Conservation (phyloP, 2,888 invertebrate species). For the Drosophila parthenogenetica region DNA sequence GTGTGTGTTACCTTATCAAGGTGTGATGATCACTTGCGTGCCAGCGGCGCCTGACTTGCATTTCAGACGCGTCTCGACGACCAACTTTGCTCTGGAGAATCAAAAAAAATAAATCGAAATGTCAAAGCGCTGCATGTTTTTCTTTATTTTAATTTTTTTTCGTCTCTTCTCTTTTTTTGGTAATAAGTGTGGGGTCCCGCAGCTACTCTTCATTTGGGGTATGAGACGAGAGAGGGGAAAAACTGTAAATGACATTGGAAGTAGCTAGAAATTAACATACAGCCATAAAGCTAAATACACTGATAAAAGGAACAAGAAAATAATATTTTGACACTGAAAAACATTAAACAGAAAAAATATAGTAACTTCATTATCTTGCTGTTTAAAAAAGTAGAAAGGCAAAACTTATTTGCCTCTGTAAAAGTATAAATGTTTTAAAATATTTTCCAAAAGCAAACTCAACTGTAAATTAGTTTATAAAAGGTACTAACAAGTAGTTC, state of each 20-base stretch:
- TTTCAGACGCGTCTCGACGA: conserved; percentile 63
- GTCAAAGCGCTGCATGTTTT: conserved; percentile 73
- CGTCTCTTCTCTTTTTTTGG: conserved; percentile 37
- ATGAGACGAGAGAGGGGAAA: neutral
- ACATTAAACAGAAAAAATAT: no score
- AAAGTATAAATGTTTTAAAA: no score
- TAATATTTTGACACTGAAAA: no score
- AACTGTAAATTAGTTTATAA: no score
- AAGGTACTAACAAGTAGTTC: no score
- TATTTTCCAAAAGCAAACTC: no score
- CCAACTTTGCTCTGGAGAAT: conserved; percentile 55
- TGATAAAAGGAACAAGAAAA: neutral
- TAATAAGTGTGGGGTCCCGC: conserved; percentile 57
- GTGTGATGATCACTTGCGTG: conserved; percentile 81
- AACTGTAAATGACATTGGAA: conserved; percentile 74
- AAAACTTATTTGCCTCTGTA: no score
- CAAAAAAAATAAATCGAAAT: conserved; percentile 82
- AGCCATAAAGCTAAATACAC: conserved; percentile 7
- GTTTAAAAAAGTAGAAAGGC: no score
- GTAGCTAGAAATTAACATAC: conserved; percentile 45
- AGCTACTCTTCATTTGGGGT: conserved; percentile 36
- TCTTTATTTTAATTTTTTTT: conserved; percentile 18
- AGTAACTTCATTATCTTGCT: no score
- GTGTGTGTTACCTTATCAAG: conserved; percentile 63
- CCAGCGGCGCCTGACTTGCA: conserved; percentile 82